Evolutionary conservation across 1,140 invertebrate species (phyloP).

Genomic region (Drosophila elegans): DNA sequence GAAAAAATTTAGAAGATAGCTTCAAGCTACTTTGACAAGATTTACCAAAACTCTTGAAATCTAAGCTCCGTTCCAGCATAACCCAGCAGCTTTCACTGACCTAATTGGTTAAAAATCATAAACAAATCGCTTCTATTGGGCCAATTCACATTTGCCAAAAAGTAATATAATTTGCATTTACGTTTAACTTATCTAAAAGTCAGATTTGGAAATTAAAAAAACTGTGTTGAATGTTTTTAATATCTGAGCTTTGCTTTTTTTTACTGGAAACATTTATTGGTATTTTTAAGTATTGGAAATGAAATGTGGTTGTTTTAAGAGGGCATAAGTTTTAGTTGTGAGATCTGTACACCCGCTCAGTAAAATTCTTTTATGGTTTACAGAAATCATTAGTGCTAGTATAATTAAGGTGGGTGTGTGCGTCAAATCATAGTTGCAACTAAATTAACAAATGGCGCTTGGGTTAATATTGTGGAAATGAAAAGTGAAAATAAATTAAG

Average conservation of each 20-base stretch:
- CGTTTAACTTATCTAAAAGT: not conserved
- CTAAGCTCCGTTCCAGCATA: not conserved
- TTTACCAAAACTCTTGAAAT: not conserved
- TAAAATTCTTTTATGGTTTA: not conserved
- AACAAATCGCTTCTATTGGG: not conserved
- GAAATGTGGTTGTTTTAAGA: not conserved
- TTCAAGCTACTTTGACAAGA: not conserved
- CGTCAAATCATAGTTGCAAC: not conserved
- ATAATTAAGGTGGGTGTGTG: not conserved
- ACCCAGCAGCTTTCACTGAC: not conserved
- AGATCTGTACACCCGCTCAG: constrained; percentile 13
- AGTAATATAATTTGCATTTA: no score
- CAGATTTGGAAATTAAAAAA: no score
- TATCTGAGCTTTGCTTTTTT: no score
- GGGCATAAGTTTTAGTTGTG: not conserved
- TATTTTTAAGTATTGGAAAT: no score
- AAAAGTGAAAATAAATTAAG: not conserved
- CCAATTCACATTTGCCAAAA: not conserved
- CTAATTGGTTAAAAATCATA: not conserved
- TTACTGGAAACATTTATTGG: no score
- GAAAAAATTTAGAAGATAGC: no score
- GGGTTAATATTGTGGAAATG: no score
- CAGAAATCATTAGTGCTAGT: not conserved
- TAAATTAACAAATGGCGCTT: not conserved
- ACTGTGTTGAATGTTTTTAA: not conserved